Conservation (phyloP, 2,888 invertebrate species). For the Liopterus haemorrhoidalis region DNA sequence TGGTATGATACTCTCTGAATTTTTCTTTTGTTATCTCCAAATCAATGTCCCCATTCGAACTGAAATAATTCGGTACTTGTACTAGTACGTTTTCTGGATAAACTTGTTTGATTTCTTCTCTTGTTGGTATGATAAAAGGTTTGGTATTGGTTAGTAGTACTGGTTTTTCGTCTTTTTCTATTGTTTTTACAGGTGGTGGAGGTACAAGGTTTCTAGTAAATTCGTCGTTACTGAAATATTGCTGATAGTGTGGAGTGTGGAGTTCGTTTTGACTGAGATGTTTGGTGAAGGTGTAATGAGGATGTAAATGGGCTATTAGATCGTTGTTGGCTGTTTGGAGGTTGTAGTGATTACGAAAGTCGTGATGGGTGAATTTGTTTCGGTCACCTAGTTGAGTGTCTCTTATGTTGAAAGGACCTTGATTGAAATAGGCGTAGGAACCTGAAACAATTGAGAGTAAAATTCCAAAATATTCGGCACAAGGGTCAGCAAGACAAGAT, state of each 20-base stretch:
- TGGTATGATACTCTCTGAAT: slow-evolving; percentile 41
- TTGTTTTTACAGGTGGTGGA: slow-evolving; percentile 46
- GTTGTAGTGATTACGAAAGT: slow-evolving; percentile 38
- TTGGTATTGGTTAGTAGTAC: slow-evolving; percentile 26
- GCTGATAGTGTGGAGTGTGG: slow-evolving; percentile 35
- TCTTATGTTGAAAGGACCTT: slow-evolving; percentile 23
- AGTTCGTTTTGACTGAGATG: slow-evolving; percentile 35
- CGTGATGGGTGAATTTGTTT: slow-evolving; percentile 44
- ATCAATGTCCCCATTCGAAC: slow-evolving; percentile 37
- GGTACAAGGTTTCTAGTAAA: slow-evolving; percentile 47
- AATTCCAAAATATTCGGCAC: too few species aligned
- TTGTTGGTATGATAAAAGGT: slow-evolving; percentile 21
- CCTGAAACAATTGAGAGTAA: slow-evolving; percentile 35
- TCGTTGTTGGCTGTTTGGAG: slow-evolving; percentile 13
- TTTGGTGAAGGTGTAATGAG: slow-evolving; percentile 43
- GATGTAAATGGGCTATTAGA: slow-evolving; percentile 34
- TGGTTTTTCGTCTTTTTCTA: slow-evolving; percentile 26
- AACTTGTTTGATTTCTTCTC: slow-evolving; percentile 13
- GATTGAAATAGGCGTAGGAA: slow-evolving; percentile 35
- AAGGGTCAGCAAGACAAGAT: too few species aligned
- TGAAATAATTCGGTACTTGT: slow-evolving; percentile 38
- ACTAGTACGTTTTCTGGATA: slow-evolving; percentile 38
- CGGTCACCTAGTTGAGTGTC: slow-evolving; percentile 39
- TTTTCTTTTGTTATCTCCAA: slow-evolving; percentile 45
- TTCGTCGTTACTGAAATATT: slow-evolving; percentile 40